Percentiles rank a stretch among this genome's conserved stretches.
Evolutionary conservation across 92 coral and sea anemone genomes (phyloP).

Genomic region (Desmophyllum pertusum): DNA sequence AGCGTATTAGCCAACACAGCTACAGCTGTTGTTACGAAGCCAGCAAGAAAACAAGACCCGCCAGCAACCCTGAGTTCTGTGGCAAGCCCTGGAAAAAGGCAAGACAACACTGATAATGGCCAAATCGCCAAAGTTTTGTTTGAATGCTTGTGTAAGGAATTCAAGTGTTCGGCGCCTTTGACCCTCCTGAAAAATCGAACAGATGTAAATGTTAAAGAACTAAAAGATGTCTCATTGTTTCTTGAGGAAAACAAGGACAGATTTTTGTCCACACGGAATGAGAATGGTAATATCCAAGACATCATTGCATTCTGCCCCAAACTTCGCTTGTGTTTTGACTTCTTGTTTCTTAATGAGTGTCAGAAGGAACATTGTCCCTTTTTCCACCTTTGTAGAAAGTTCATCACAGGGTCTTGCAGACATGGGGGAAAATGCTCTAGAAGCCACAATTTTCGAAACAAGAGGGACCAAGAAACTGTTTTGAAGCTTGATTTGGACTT

Average conservation of each 20-base stretch:
- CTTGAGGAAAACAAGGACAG: neutral
- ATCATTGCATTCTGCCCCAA: conserved; percentile 24
- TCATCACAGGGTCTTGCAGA: conserved; percentile 1
- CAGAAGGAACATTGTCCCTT: neutral
- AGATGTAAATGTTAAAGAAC: conserved; percentile 12
- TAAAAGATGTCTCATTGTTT: neutral
- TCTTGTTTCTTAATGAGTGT: conserved; percentile 1
- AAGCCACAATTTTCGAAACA: conserved; percentile 25
- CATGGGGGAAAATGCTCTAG: neutral
- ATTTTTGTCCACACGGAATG: neutral
- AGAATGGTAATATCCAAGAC: neutral
- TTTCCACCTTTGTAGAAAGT: conserved; percentile 28
- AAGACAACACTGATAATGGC: neutral
- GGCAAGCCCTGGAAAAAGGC: neutral
- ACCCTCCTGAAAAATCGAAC: neutral
- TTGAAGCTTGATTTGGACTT: neutral
- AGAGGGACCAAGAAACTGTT: conserved; percentile 8
- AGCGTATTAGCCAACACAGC: neutral
- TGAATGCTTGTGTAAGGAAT: conserved; percentile 27
- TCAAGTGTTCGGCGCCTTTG: conserved; percentile 11
- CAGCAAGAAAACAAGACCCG: neutral
- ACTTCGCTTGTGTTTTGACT: conserved; percentile 22
- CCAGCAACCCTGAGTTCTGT: neutral
- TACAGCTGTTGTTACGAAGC: neutral
- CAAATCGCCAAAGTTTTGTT: neutral